Evolutionary conservation across 2,113 vertebrate genomes (phyloP).

Genomic region (Herpetotheres cachinnans): DNA sequence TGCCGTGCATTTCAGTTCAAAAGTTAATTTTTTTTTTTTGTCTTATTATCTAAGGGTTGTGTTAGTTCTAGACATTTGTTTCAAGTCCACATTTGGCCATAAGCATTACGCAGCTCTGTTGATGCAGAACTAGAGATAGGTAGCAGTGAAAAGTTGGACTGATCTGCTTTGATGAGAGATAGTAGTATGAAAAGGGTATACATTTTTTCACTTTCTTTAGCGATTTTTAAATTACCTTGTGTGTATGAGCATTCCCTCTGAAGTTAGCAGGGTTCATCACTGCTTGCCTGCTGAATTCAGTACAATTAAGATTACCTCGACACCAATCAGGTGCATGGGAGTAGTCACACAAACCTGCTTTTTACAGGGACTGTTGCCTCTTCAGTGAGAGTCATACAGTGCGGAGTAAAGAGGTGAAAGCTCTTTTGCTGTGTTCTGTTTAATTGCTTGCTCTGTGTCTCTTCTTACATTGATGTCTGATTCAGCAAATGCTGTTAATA

Average conservation of each 20-base stretch:
- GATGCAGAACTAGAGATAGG: neutral
- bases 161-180: neutral
- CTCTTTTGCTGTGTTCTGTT: neutral
- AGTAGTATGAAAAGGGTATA: neutral
- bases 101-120: neutral
- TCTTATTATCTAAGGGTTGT: neutral
- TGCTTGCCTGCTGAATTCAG: neutral
- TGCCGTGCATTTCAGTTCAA: neutral
- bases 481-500: neutral
- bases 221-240: neutral
- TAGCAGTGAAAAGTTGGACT: neutral
- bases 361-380: neutral
- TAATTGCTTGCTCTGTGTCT: neutral
- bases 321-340: accelerated
- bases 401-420: neutral
- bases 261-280: neutral
- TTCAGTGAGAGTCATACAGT: neutral
- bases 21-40: neutral
- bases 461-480: neutral
- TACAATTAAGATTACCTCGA: neutral
- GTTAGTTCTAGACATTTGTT: neutral
- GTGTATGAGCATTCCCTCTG: accelerated
- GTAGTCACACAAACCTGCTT: neutral
- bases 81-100: neutral
- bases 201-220: neutral